Evolutionary conservation across 2,113 vertebrate genomes (phyloP).

Genomic region (Colinus virginianus): DNA sequence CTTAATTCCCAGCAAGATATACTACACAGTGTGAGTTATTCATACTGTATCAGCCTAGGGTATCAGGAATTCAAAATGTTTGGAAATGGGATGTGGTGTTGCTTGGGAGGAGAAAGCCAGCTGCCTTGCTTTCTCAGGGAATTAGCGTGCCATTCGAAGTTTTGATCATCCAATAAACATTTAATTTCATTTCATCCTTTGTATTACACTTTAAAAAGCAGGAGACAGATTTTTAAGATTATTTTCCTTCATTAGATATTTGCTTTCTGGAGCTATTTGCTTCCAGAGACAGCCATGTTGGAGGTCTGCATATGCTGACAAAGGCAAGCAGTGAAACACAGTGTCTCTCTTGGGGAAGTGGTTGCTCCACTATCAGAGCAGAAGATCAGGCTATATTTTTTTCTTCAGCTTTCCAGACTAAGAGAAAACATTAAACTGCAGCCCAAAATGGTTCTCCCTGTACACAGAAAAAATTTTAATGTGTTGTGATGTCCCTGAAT

Average conservation of each 20-base stretch:
- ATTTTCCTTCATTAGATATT: background rate
- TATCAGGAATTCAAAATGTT: background rate
- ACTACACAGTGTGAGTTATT: background rate
- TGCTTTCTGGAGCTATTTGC: background rate
- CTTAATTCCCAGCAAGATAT: too few species aligned
- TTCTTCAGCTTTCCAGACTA: background rate
- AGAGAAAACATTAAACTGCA: background rate
- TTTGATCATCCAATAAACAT: background rate
- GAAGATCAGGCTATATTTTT: background rate
- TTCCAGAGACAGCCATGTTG: background rate
- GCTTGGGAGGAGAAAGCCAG: background rate
- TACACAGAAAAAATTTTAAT: background rate
- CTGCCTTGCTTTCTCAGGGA: background rate
- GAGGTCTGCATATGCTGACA: accelerated
- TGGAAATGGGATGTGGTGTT: background rate
- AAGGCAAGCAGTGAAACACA: accelerated
- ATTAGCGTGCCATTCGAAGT: background rate
- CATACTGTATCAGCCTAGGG: background rate
- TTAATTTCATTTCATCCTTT: background rate
- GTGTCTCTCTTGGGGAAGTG: background rate
- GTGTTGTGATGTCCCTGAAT: background rate
- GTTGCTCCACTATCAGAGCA: background rate
- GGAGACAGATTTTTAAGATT: background rate
- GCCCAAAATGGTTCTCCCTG: background rate
- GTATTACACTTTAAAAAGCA: background rate